Base-by-base conservation (phyloP, 2,888 invertebrate genomes). In the Junonia oenone region DNA sequence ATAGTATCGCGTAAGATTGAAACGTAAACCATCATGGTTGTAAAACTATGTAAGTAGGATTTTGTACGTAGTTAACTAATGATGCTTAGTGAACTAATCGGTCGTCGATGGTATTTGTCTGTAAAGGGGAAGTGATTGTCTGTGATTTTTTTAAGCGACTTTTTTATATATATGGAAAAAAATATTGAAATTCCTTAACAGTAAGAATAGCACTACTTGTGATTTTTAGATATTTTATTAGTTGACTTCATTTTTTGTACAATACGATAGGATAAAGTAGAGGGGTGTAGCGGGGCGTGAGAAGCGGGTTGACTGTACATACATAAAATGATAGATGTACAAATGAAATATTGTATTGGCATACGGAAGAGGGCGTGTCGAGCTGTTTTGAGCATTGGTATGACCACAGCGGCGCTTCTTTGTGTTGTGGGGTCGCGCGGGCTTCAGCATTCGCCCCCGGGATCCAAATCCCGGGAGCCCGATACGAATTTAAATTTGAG, bases 61-160 rank as follows among this genome's bases (percentile, higher is more conserved):
- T 89, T 89, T 88, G 87, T 89, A 89, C 84, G 87, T 89, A 89
- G 88, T 73, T 70, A 81, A 76, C 76, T 86, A 88, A 88, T 43
- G 43, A 43, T 81, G 89, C 86, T 89, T 88, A 86, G 82, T 81
- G 81, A 75, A 73, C 74, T 78, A 78, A 71, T 74, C 73, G 85
- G 81, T 86, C 80, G 81, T 87, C 80, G 87, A 81, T 88, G 88
- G 88, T 90, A 83, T 82, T 81, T 89, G 91, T 91, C 83, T 90
- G 88, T 90, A 89, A 87, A 84, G 82, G 81, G 78, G 81, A 86
- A 86, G 88, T 89, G 89, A 90, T 90, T 90, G 91, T 91, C 91
- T 91, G 91, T 91, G 91, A 91, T 91, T 91, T 90, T 90, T 90
- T 90, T 90, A 90, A 89, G 91, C 90, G 89, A 91, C 91, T 89